These are phyloP conservation scores for Enoplosus armatus DNA, from an alignment of 2,797 vertebrate species.

Conservation along the genomic window DNA sequence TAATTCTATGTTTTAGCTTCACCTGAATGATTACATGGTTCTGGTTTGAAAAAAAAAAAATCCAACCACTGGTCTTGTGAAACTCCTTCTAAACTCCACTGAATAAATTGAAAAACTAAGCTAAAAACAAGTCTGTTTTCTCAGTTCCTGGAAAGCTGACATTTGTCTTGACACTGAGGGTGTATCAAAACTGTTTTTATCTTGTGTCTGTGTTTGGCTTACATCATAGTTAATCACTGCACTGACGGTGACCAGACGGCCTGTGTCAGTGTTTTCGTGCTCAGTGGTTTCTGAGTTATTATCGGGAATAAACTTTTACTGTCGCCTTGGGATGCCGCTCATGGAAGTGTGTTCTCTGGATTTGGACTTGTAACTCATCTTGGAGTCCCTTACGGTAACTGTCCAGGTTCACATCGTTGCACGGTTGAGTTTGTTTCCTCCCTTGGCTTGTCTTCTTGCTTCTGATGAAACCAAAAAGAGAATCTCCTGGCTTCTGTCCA, in stretches of 20 bases:
- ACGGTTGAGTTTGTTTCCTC: conserved; percentile 2
- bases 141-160: conserved; percentile 20
- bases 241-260: background rate
- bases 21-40: conserved; percentile 18
- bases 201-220: conserved; percentile 2
- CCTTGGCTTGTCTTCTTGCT: conserved; percentile 18
- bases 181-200: conserved; percentile 6
- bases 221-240: conserved; percentile 14
- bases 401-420: background rate
- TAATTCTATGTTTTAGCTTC: conserved; percentile 17
- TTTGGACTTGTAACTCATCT: background rate
- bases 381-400: background rate
- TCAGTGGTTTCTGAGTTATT: conserved; percentile 22
- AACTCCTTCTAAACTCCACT: conserved; percentile 11
- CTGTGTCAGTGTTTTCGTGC: conserved; percentile 19
- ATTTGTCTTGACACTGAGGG: background rate
- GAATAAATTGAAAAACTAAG: background rate
- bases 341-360: conserved; percentile 9
- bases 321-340: conserved; percentile 22
- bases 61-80: background rate
- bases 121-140: background rate
- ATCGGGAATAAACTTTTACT: conserved; percentile 16
- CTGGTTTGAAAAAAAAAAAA: background rate
- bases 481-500: conserved; percentile 5
- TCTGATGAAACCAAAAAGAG: conserved; percentile 22